Evolutionary conservation across 2,797 vertebrate species (phyloP), one percentile per base, ranked within the genome.

Genomic region (Esox masquinongy): DNA sequence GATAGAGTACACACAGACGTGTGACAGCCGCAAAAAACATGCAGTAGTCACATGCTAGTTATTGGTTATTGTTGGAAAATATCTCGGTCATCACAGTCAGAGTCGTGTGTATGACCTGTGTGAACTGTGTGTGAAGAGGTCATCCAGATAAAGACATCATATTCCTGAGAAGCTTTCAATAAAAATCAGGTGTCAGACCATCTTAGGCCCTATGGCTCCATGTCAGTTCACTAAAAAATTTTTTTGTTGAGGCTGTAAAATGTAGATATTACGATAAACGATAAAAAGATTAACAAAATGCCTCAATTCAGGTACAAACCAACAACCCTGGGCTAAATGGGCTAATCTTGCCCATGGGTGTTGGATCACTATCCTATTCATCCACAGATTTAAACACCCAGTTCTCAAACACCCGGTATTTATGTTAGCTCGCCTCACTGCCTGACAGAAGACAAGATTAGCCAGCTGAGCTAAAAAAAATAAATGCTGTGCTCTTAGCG

Each of bases 21-120:
- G 87, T 50, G 16, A 47, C 78, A 56, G 68, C 87, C 89, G 89
- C 80, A 83, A 88, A 83, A 88, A 91, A 91, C 91, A 89, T 87
- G 85, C 84, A 84, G 86, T 90, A 6, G 36, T 39, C 36, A 39
- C 88, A 89, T 36, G 81, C 83, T 82, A 39, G 36, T 39, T 39
- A 39, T 90, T 90, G 92, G 91, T 92, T 92, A 88, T 87, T 83
- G 89, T 88, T 83, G 91, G 84, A 73, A 91, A 90, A 88, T 79
- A 83, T 83, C 67, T 64, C 70, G 36, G 7, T 39, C 36, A 1
- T 39, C 36, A 5, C 36, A 39, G 36, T 2, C 34, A 34, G 34
- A 34, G 34, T 34, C 34, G 68, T 69, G 79, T 68, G 64, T 76
- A 2, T 31, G 36, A 22, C 51, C 14, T 72, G 69, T 47, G 68